Base-by-base conservation (phyloP, 2,113 vertebrate species). In the Myrmecophaga tridactyla region DNA sequence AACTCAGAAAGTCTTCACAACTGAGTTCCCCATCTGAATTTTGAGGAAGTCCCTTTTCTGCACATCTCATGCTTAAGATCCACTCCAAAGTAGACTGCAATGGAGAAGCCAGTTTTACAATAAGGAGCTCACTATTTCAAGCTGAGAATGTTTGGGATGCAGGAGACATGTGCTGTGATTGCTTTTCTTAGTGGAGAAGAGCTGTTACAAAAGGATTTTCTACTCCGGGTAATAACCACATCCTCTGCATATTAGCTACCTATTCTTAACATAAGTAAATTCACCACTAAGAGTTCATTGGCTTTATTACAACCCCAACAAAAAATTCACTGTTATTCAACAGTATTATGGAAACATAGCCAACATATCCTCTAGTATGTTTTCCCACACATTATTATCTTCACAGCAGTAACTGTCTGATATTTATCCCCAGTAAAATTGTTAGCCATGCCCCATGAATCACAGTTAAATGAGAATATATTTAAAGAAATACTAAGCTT, bases 151-250 rank as follows among this genome's bases (percentile, higher is more conserved):
- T 12, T 63, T 34, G 36, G 4, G 78, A 53, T 23, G 20, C 7
- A 25, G 27, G 14, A 11, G 15, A 31, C 73, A 17, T 4, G 1
- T 0, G 3, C 43, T 0, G 1, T 25, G 53, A 5, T 3, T 6
- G 31, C 31, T 17, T 27, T 14, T 72, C 25, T 11, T 20, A 12
- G 0, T 39, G 20, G 20, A 34, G 14, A 34, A 34, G 7, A 23
- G 20, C 12, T 8, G 15, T n/a, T 63, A 1, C 1, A 1, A 29
- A 20, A 51, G 14, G 9, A 18, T 27, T 6, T 7, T 1, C 17
- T 11, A 7, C 31, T 8, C 18, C 7, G 41, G 4, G 4, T 43
- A 13, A 25, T 14, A 60, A 60, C 31, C 7, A 1, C n/a, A 4
- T 18, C 11, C 7, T 2, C 6, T 27, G 5, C 41, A 6, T 1